Conservation (phyloP, 2,888 invertebrate species). For the Ophion slaviceki region DNA sequence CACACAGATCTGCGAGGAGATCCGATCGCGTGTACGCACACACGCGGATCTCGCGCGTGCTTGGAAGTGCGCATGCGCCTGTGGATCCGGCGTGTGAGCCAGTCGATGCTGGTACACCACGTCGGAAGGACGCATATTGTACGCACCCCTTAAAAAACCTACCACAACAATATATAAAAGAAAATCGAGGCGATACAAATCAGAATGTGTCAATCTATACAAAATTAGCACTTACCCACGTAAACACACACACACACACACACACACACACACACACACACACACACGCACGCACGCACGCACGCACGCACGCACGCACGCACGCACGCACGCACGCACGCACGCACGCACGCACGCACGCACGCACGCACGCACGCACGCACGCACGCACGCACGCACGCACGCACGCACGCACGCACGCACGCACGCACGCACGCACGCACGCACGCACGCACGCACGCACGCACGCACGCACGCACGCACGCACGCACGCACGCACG, state of each 20-base stretch:
- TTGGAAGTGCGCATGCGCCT: slow-evolving; percentile 68
- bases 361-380: too few relatives aligned
- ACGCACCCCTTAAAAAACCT: slow-evolving; percentile 20
- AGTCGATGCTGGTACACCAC: slow-evolving; percentile 79
- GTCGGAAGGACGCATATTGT: slow-evolving; percentile 64
- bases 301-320: too few relatives aligned
- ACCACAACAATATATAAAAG: slow-evolving; percentile 32
- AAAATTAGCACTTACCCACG: not conserved
- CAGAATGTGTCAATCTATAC: not conserved
- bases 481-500: too few relatives aligned
- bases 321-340: too few relatives aligned
- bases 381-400: too few relatives aligned
- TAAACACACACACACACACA: not conserved
- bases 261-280: not conserved
- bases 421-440: too few relatives aligned
- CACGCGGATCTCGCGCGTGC: not conserved
- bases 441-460: too few relatives aligned
- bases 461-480: too few relatives aligned
- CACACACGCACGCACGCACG: not conserved
- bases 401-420: too few relatives aligned
- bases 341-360: too few relatives aligned
- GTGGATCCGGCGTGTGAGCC: slow-evolving; percentile 61
- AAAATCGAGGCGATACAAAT: slow-evolving; percentile 15
- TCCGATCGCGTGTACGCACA: not conserved
- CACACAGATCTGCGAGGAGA: not conserved